Evolutionary conservation across 2,888 invertebrate species (phyloP).

Genomic region (Crossocerus cetratus): DNA sequence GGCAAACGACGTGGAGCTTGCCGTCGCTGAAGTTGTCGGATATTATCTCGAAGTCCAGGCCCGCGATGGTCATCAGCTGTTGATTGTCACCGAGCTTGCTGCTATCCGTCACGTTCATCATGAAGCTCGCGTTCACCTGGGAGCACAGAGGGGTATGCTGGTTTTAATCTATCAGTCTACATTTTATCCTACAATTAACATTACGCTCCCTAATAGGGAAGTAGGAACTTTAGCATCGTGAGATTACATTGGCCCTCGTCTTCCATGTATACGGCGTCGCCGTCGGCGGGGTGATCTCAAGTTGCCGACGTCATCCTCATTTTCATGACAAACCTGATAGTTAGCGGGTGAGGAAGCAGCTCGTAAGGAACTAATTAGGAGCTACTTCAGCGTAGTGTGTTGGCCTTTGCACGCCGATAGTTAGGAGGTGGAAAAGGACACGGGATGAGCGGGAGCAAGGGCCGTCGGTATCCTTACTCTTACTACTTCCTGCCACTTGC

Average conservation of each 20-base stretch:
- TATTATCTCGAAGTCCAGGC: slow-evolving; percentile 82
- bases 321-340: slow-evolving; percentile 7
- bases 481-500: slow-evolving; percentile 64
- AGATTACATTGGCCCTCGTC: too few species aligned
- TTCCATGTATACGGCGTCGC: too few species aligned
- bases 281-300: too few species aligned
- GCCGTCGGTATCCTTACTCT: slow-evolving; percentile 49
- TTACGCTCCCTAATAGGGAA: too few species aligned
- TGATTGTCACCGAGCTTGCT: slow-evolving; percentile 61
- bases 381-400: slow-evolving; percentile 58
- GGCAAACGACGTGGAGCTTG: slow-evolving; percentile 82
- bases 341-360: slow-evolving; percentile 29
- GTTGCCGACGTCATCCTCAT: too few species aligned
- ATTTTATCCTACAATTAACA: too few species aligned
- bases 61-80: slow-evolving; percentile 74
- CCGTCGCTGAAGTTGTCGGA: slow-evolving; percentile 83
- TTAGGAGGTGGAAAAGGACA: slow-evolving; percentile 34
- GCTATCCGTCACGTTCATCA: slow-evolving; percentile 52
- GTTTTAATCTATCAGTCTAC: too few species aligned
- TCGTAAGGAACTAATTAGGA: slow-evolving; percentile 68
- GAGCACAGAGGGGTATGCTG: too few species aligned
- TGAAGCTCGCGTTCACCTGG: slow-evolving; percentile 74
- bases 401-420: slow-evolving; percentile 50
- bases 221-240: too few species aligned
- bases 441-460: slow-evolving; percentile 1